A percentile compares a stretch with the other conserved stretches of the same genome.
phyloP scores from a whole-genome alignment of 2,797 vertebrate genomes.

The Periparus ater region DNA sequence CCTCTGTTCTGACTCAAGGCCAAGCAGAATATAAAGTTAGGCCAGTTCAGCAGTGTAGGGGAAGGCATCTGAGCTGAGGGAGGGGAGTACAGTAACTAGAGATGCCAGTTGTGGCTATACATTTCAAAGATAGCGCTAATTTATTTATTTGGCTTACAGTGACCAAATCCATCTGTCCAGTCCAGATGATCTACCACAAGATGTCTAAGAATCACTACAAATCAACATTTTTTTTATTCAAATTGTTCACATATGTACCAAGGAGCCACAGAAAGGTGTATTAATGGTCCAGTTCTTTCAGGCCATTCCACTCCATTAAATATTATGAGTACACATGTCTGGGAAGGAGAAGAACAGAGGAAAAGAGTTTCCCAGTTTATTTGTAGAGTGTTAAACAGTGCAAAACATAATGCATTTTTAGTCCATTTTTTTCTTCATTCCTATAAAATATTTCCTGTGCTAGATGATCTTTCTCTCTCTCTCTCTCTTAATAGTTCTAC shows the following conservation, averaged over 20 bases:
- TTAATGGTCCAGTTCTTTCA: conserved; percentile 40
- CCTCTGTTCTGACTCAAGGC: conserved; percentile 83
- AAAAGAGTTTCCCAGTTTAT: not conserved
- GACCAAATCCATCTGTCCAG: conserved; percentile 78
- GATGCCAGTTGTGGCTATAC: conserved; percentile 82
- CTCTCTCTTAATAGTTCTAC: not conserved
- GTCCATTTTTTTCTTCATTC: not conserved
- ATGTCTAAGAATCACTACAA: conserved; percentile 77
- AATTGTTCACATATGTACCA: conserved; percentile 86
- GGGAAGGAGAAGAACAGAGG: not conserved
- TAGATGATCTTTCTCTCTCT: not conserved
- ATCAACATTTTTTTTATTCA: conserved; percentile 80
- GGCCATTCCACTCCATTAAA: conserved; percentile 62
- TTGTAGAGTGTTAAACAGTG: conserved; percentile 28
- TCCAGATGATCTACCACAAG: conserved; percentile 78
- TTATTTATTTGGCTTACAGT: conserved; percentile 89
- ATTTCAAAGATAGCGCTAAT: conserved; percentile 85
- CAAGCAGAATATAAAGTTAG: conserved; percentile 63
- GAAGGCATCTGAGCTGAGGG: conserved; percentile 81
- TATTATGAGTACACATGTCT: conserved; percentile 57
- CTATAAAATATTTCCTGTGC: conserved; percentile 31
- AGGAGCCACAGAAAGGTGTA: conserved; percentile 64
- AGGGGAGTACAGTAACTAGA: conserved; percentile 79
- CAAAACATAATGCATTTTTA: not conserved
- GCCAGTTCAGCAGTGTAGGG: conserved; percentile 65